These are phyloP conservation scores for Rapana venosa DNA, from an alignment of 2,888 invertebrate genomes.

Conservation along the genomic window DNA sequence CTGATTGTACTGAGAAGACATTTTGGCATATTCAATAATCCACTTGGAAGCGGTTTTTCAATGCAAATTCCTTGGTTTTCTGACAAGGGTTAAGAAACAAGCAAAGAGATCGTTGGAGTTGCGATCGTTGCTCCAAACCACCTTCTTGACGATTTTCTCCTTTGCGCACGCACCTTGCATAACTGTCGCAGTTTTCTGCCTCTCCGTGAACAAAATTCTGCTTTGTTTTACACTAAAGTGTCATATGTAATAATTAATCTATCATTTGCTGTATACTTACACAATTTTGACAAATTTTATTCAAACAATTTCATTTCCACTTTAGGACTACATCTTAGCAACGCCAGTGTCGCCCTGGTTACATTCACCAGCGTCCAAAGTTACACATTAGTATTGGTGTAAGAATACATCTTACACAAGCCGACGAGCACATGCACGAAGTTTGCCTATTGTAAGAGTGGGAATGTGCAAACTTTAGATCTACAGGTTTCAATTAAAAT, in stretches of 20 bases:
- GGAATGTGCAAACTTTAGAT: not conserved
- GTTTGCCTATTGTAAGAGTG: not conserved
- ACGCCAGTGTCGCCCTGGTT: constrained; percentile 17
- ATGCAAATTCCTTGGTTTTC: not conserved
- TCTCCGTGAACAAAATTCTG: not conserved
- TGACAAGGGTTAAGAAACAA: no score
- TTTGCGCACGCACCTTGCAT: constrained; percentile 34
- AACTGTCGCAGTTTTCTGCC: not conserved
- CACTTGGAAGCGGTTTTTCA: not conserved
- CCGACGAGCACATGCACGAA: constrained; percentile 27
- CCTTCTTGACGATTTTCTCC: constrained; percentile 20
- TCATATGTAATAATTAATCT: not conserved
- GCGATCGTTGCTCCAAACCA: constrained; percentile 21
- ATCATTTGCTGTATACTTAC: not conserved
- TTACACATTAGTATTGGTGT: not conserved
- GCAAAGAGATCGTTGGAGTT: constrained; percentile 2
- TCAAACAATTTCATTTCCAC: not conserved
- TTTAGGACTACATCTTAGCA: constrained; percentile 15
- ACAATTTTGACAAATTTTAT: not conserved
- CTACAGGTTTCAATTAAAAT: no score
- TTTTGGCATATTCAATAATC: constrained; percentile 11
- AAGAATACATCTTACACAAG: not conserved
- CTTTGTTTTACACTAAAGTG: not conserved
- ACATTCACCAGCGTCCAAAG: not conserved
- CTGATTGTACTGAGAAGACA: constrained; percentile 21